Conservation (phyloP, 2,797 vertebrate genomes). For the Pseudocheirus occidentalis region DNA sequence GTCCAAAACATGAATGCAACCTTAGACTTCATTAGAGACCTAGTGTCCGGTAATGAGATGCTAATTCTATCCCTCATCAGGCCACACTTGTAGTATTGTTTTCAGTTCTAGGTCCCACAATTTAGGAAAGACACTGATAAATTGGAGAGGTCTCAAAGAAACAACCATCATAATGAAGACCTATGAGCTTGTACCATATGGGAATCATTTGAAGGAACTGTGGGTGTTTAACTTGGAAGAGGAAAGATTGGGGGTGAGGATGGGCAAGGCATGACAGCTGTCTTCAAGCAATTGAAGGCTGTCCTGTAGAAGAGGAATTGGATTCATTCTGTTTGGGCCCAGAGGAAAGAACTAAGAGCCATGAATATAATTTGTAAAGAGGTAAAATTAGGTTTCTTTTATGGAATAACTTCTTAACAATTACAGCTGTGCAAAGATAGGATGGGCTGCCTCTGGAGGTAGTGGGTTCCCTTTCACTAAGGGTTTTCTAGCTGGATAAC, state of each 20-base stretch:
- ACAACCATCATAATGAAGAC: background rate
- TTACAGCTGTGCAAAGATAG: background rate
- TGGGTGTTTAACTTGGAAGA: background rate
- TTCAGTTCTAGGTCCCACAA: background rate
- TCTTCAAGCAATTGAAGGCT: background rate
- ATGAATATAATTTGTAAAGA: background rate
- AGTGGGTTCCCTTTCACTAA: background rate
- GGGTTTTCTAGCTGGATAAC: background rate
- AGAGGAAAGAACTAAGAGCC: background rate
- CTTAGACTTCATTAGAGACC: background rate
- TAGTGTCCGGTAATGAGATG: background rate
- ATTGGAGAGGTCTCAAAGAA: background rate
- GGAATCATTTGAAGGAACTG: background rate
- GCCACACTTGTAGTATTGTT: background rate
- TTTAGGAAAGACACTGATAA: background rate
- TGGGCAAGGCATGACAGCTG: background rate
- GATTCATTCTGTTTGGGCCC: background rate
- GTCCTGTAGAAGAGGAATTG: background rate
- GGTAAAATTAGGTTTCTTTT: background rate
- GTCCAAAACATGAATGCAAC: background rate
- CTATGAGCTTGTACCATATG: background rate
- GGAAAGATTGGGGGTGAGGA: background rate
- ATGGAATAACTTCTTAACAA: background rate
- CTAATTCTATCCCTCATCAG: background rate
- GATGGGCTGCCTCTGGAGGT: background rate